These are phyloP conservation scores for Myotis pilosus DNA, from an alignment of 2,797 vertebrate genomes.

Conservation along the genomic window DNA sequence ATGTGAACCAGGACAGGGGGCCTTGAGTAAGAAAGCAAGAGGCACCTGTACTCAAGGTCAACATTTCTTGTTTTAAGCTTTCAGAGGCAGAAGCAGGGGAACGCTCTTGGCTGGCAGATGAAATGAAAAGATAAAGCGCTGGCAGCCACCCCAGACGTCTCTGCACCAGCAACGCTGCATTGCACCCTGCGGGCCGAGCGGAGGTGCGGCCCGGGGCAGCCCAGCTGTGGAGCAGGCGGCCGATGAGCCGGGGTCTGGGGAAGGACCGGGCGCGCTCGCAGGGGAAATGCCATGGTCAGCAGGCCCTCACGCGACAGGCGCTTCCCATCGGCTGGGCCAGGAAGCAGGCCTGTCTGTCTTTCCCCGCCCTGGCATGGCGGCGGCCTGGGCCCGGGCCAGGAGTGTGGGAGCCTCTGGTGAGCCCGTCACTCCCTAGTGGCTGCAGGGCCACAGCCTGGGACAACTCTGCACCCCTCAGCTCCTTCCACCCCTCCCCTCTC, in stretches of 20 bases:
- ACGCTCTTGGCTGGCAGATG: constrained; percentile 71
- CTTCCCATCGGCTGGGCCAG: neutral
- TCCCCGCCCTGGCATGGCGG: constrained; percentile 29
- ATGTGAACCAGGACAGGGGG: neutral
- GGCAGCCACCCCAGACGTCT: constrained; percentile 71
- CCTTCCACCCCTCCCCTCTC: neutral
- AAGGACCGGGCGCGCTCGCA: constrained; percentile 47
- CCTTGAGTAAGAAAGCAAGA: neutral
- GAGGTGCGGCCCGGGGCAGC: neutral
- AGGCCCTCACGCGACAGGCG: constrained; percentile 10
- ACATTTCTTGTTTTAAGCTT: constrained; percentile 38
- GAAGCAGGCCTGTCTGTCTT: neutral
- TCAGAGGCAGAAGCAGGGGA: constrained; percentile 47
- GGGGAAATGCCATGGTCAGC: constrained; percentile 32
- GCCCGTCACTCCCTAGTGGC: neutral
- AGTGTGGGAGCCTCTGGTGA: constrained; percentile 16
- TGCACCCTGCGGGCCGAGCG: neutral
- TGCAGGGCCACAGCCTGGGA: constrained; percentile 21
- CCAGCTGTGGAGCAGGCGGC: neutral
- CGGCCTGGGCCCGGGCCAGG: constrained; percentile 28
- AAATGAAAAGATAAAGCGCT: constrained; percentile 68
- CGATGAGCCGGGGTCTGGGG: neutral
- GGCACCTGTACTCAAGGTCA: constrained; percentile 49
- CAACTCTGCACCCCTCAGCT: neutral
- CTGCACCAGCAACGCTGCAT: constrained; percentile 68